These are phyloP conservation scores for Mormyrus iriodes DNA, from an alignment of 2,113 vertebrate species.

Conservation along the genomic window DNA sequence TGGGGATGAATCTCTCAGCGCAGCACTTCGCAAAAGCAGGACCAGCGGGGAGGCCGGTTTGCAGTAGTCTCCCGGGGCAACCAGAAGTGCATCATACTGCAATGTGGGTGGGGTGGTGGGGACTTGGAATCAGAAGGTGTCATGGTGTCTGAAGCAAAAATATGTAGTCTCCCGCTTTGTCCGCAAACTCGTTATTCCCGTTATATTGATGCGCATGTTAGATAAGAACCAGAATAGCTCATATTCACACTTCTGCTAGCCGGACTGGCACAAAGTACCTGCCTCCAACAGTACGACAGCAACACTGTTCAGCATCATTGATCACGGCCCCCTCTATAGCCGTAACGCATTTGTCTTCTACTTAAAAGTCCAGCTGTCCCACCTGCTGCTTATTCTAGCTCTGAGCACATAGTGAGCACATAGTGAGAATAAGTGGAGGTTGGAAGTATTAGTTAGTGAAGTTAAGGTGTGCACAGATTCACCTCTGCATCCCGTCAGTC, in stretches of 20 bases:
- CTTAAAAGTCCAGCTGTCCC: background rate
- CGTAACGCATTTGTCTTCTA: background rate
- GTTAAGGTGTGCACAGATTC: background rate
- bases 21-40: background rate
- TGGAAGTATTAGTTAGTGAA: background rate
- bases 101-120: background rate
- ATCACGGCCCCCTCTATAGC: background rate
- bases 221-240: background rate
- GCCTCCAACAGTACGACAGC: background rate
- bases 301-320: background rate
- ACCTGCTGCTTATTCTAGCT: background rate
- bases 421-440: background rate
- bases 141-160: background rate
- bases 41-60: background rate
- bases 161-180: background rate
- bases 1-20: conserved; percentile 29
- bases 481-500: background rate
- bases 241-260: background rate
- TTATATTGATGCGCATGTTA: background rate
- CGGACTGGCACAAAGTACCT: background rate
- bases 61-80: background rate
- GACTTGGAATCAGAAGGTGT: background rate
- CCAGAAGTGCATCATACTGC: background rate
- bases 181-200: background rate
- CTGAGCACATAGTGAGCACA: background rate